Evolutionary conservation across 2,113 vertebrate species (phyloP), one percentile per base, ranked within the genome.

Genomic region (Camelus dromedarius): DNA sequence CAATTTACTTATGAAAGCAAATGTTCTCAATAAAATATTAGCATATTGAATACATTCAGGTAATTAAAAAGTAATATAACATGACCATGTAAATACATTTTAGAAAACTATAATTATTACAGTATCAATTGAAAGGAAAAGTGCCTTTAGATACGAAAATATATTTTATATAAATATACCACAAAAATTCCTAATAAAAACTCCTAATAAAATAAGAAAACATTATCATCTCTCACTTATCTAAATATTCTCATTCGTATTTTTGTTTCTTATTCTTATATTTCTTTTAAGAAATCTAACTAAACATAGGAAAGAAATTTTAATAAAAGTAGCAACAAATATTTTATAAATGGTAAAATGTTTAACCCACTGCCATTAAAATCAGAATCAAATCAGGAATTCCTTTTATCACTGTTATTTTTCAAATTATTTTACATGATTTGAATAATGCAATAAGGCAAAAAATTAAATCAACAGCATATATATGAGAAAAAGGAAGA

Each of bases 21-120:
- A 90, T 80, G 28, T 48, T 79, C 52, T 84, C 56, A 84, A 84
- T 54, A 46, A 83, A 96, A 72, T 64, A 70, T 54, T 64, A 85
- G 30, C 6, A 70, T 38, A 38, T 50, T 82, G 15, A 66, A 82
- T 42, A 77, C 6, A 83, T 58, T 16, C 42, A 95, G 10, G 28
- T 8, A 85, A 50, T 67, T 20, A 81, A 81, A 87, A 18, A 89
- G 18, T 52, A 93, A 84, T 54, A 89, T 28, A 72, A n/a, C 18
- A 56, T 75, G 7, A n/a, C 5, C 32, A 82, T 38, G 4, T 67
- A 88, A 9, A 66, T 42, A 83, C 16, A 69, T 76, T 88, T 95
- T n/a, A 92, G n/a, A 75, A 66, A 81, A 72, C 28, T 46, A 32
- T 58, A 90, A 67, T 89, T 76, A 76, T 50, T 64, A 73, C 19